phyloP scores from a whole-genome alignment of 2,888 invertebrate species.

The Andricus curvator region DNA sequence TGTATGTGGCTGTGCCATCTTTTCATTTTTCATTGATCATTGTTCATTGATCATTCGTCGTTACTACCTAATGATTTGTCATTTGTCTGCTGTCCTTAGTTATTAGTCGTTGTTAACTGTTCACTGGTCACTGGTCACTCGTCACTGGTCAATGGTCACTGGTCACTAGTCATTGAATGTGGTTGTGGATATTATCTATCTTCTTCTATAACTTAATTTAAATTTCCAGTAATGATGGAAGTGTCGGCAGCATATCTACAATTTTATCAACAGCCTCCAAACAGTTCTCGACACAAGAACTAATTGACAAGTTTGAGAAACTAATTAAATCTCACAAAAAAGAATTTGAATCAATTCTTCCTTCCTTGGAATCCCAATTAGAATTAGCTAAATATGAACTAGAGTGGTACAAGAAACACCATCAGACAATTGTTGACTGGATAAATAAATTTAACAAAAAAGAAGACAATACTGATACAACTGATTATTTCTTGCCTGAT shows the following conservation, averaged over 20 bases:
- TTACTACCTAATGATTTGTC: too few species aligned
- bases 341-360: slow-evolving; percentile 48
- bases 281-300: slow-evolving; percentile 61
- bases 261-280: slow-evolving; percentile 60
- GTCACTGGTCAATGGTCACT: too few species aligned
- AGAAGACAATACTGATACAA: background rate
- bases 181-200: too few species aligned
- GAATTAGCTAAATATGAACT: slow-evolving; percentile 63
- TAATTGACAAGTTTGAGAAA: slow-evolving; percentile 56
- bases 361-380: slow-evolving; percentile 56
- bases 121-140: too few species aligned
- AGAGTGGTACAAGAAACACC: slow-evolving; percentile 57
- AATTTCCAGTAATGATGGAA: slow-evolving; percentile 60
- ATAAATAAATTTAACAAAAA: slow-evolving; percentile 8
- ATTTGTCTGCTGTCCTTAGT: too few species aligned
- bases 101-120: too few species aligned
- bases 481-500: slow-evolving; percentile 80
- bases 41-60: too few species aligned
- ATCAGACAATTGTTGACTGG: background rate
- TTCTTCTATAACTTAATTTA: slow-evolving; percentile 75
- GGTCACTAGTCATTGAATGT: too few species aligned
- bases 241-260: slow-evolving; percentile 54
- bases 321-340: slow-evolving; percentile 52
- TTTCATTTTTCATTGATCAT: too few species aligned
- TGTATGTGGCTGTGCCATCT: too few species aligned